A percentile compares a stretch with the other conserved stretches of the same genome.
These are phyloP conservation scores for Pandion haliaetus DNA, from an alignment of 2,113 vertebrate species.

Conservation along the genomic window DNA sequence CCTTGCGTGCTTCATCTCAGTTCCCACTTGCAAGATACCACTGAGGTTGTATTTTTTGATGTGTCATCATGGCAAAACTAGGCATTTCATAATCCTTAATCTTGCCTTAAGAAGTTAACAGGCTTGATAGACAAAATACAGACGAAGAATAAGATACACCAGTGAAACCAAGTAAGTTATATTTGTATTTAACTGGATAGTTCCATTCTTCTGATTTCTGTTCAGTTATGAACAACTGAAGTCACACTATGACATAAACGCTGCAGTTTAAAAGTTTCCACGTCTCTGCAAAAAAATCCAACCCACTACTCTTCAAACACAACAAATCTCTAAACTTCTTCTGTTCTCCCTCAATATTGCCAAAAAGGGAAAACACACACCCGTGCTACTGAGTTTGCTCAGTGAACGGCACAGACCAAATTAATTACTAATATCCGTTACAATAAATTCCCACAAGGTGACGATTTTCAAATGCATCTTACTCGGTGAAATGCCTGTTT, in stretches of 20 bases:
- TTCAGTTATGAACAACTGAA: neutral
- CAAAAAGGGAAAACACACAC: neutral
- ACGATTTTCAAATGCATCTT: neutral
- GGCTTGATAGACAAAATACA: neutral
- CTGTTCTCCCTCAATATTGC: neutral
- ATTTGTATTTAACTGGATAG: neutral
- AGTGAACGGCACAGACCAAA: neutral
- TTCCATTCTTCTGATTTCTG: neutral
- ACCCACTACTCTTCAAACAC: neutral
- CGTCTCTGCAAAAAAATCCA: neutral
- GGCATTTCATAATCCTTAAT: neutral
- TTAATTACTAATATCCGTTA: neutral
- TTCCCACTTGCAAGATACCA: neutral
- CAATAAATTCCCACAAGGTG: neutral
- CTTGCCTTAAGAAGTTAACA: neutral
- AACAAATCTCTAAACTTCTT: neutral
- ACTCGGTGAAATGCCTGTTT: neutral
- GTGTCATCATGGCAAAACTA: neutral
- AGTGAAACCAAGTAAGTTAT: neutral
- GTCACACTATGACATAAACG: neutral
- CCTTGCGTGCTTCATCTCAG: neutral
- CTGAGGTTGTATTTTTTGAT: neutral
- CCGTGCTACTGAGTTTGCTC: neutral
- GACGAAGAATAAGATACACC: neutral
- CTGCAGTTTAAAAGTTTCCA: neutral